phyloP scores from a whole-genome alignment of 2,113 vertebrate species.

The Petrocephalus zakoni region DNA sequence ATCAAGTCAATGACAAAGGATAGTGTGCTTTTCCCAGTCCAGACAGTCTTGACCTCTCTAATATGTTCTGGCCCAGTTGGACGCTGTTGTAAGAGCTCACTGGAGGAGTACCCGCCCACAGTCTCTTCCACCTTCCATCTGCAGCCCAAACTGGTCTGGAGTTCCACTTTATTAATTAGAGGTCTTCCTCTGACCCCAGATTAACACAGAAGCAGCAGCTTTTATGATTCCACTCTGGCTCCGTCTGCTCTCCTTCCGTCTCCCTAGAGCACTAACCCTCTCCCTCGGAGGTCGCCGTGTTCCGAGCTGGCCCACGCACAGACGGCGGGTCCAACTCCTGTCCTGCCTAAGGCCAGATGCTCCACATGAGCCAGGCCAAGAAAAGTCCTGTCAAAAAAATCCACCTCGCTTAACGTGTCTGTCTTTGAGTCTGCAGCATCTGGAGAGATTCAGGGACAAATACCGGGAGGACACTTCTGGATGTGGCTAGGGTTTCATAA shows the following conservation, averaged over 20 bases:
- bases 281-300: not conserved
- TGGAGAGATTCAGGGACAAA: conserved; percentile 54
- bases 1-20: not conserved
- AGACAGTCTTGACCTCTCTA: not conserved
- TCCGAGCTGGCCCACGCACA: not conserved
- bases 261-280: conserved; percentile 13
- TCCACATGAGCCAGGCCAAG: not conserved
- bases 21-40: not conserved
- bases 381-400: not conserved
- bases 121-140: conserved; percentile 1
- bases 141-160: conserved; percentile 27
- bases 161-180: conserved; percentile 20
- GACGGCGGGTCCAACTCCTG: not conserved
- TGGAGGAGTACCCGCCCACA: not conserved
- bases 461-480: conserved; percentile 57
- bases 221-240: conserved; percentile 36
- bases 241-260: conserved; percentile 19
- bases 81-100: not conserved
- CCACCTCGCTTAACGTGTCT: conserved; percentile 39
- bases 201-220: conserved; percentile 41
- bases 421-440: conserved; percentile 59
- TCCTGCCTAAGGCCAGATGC: conserved; percentile 8
- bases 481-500: conserved; percentile 38
- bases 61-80: not conserved
- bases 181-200: conserved; percentile 40